A percentile compares a stretch with the other conserved stretches of the same genome.
Conservation (phyloP, 2,113 vertebrate genomes). For the Cyprinodon variegatus region DNA sequence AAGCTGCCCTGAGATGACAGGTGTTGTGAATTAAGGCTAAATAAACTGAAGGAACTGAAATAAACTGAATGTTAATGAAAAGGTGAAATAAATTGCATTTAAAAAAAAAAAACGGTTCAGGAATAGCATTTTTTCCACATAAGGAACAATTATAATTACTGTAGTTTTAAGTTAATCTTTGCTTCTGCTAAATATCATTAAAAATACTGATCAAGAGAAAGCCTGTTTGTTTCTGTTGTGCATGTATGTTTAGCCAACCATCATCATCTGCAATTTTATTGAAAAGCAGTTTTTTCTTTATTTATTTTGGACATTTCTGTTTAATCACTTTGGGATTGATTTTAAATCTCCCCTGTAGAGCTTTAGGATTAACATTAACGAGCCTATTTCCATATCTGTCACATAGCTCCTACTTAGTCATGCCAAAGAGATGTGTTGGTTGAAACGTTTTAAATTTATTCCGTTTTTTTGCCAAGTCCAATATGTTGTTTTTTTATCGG, state of each 20-base stretch:
- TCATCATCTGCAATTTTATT: not conserved
- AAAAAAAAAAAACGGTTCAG: too few relatives aligned
- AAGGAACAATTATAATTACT: too few relatives aligned
- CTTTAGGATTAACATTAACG: not conserved
- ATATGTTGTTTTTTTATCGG: slow-evolving; percentile 17
- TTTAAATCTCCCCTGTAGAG: not conserved
- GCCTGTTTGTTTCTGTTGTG: not conserved
- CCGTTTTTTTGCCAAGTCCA: slow-evolving; percentile 2
- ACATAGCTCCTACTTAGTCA: not conserved
- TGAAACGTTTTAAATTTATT: not conserved
- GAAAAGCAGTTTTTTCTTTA: not conserved
- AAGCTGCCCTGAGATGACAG: too few relatives aligned
- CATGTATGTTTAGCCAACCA: not conserved
- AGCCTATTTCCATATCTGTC: not conserved
- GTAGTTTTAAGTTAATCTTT: not conserved
- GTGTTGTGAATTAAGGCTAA: too few relatives aligned
- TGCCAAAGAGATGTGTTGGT: not conserved
- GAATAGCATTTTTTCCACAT: too few relatives aligned
- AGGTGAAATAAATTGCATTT: too few relatives aligned
- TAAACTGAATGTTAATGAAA: too few relatives aligned
- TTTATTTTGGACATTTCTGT: not conserved
- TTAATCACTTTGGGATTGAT: not conserved
- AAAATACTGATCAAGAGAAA: not conserved
- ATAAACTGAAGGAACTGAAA: too few relatives aligned
- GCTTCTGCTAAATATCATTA: not conserved